These are phyloP conservation scores for Atherinosoma microstoma DNA, from an alignment of 2,797 vertebrate genomes.

Conservation along the genomic window DNA sequence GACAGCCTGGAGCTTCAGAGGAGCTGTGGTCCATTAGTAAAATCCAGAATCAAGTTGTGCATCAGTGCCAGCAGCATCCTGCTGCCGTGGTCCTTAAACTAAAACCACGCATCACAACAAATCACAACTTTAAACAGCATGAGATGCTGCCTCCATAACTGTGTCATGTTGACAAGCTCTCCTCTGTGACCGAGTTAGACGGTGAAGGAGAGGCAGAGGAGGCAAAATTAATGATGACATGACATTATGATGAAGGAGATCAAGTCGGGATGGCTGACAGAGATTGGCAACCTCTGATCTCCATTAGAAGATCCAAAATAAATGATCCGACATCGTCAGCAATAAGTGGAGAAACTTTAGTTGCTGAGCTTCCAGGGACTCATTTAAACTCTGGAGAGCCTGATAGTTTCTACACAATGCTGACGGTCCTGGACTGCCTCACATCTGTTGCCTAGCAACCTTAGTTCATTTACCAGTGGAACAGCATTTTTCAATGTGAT, in stretches of 20 bases:
- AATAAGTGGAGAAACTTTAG: too few species aligned
- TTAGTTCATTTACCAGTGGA: too few species aligned
- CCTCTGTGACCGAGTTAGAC: constrained; percentile 19
- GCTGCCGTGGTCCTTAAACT: neutral
- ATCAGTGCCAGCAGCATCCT: constrained; percentile 13
- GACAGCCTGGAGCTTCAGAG: constrained; percentile 31
- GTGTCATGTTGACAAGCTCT: constrained; percentile 32
- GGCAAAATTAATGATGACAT: constrained; percentile 28
- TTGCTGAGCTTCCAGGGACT: neutral
- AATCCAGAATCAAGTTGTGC: constrained; percentile 18
- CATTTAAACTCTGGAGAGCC: neutral
- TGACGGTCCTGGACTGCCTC: too few species aligned
- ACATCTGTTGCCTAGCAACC: too few species aligned
- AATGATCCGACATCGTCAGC: too few species aligned
- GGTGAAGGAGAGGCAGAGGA: constrained; percentile 40
- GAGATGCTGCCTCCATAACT: constrained; percentile 7
- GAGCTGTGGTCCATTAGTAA: constrained; percentile 56
- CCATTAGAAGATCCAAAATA: too few species aligned
- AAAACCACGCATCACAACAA: neutral
- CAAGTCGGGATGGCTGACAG: constrained; percentile 8
- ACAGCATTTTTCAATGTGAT: too few species aligned
- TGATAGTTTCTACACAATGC: too few species aligned
- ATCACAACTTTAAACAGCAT: constrained; percentile 11
- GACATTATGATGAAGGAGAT: constrained; percentile 42
- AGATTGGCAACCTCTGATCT: too few species aligned